Percentiles rank a stretch among this genome's conserved stretches.
Conservation (phyloP, 2,797 vertebrate genomes). For the Garrulus glandarius region DNA sequence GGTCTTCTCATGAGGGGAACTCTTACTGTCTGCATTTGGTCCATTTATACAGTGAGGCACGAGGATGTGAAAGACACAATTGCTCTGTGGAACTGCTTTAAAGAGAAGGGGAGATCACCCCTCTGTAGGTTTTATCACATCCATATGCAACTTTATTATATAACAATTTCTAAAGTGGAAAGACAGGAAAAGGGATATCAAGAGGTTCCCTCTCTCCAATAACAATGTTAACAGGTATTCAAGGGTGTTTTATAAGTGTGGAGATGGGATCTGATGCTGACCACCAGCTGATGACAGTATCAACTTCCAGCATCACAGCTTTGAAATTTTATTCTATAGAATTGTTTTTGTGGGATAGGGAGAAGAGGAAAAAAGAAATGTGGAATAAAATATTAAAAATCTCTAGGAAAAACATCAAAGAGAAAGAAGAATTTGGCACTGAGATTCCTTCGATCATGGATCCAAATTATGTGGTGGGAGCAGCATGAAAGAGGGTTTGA, state of each 20-base stretch:
- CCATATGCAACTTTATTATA: not conserved
- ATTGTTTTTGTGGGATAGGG: not conserved
- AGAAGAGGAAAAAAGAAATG: not conserved
- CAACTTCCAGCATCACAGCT: not conserved
- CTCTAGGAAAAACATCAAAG: not conserved
- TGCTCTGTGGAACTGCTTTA: not conserved
- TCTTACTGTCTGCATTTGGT: not conserved
- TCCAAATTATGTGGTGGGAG: not conserved
- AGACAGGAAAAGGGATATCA: not conserved
- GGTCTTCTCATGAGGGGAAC: not conserved
- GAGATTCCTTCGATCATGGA: not conserved
- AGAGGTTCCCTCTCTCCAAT: not conserved
- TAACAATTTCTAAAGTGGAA: not conserved
- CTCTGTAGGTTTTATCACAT: not conserved
- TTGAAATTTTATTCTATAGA: not conserved
- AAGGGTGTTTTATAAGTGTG: not conserved
- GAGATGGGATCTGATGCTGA: not conserved
- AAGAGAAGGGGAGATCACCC: not conserved
- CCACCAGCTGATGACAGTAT: not conserved
- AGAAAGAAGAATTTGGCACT: not conserved
- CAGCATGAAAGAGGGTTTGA: not conserved
- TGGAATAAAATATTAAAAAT: conserved; percentile 7
- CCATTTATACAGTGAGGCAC: not conserved
- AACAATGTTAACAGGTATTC: not conserved
- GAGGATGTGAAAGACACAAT: not conserved